Base-by-base conservation (phyloP, 2,888 invertebrate genomes). In the Selenia dentaria region DNA sequence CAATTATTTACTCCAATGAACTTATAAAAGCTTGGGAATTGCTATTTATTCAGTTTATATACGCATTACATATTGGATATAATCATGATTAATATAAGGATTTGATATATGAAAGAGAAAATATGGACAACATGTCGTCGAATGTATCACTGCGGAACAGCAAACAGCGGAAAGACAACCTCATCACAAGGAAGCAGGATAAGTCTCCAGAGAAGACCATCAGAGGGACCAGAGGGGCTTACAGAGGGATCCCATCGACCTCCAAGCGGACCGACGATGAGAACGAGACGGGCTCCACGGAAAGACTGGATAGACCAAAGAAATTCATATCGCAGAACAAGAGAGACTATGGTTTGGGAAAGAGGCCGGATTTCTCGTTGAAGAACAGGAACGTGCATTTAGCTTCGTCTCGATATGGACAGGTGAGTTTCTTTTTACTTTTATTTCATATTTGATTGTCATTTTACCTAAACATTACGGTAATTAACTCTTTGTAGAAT, bases 161-260 rank as follows among this genome's bases (percentile, higher is more conserved):
- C 54, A 89, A 91, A 53, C 83, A 87, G 62, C 76, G 91, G 62
- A 91, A 91, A 64, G 91, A 91, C 57, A 91, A 91, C 63, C 77
- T 91, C 31, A 89, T 91, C 9, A 85, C 91, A 20, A 73, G 91
- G 62, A 91, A 91, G 61, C 89, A 90, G 67, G 91, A 91, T 64
- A 91, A 91, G 64, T 88, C 88, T 39, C 91, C 91, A 1, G 91
- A 91, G 70, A 91, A 91, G 74, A 88, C 86, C 2, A 89, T 89
- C 27, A 69, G 89, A 43, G 89, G 90, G 3, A 91, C 90, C 6
- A 70, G 88, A 52, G 87, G 88, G 25, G 87, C 88, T 3, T 90
- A 89, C 60, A 66, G 89, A 48, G 87, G 81, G 2, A 70, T 84
- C 38, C 83, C 89, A 14, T 87, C 90, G 0, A 84, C 88, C 6